Conservation (phyloP, 2,113 vertebrate species). For the Capricornis sumatraensis region DNA sequence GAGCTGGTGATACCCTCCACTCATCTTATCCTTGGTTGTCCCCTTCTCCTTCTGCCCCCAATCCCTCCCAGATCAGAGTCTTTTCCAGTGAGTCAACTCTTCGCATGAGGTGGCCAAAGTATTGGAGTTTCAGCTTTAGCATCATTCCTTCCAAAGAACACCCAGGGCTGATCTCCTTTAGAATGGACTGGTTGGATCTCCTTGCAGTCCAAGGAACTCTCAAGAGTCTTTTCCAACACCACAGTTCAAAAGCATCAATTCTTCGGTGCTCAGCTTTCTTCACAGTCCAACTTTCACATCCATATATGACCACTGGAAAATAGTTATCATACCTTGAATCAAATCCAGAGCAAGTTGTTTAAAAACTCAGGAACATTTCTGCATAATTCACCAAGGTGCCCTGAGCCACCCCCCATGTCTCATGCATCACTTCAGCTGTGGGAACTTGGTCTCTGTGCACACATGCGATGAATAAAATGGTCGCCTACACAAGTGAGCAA, state of each 20-base stretch:
- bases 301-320: too few relatives aligned
- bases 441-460: background rate
- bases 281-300: background rate
- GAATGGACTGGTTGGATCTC: background rate
- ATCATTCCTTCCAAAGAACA: background rate
- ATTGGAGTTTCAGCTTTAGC: background rate
- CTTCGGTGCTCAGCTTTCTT: background rate
- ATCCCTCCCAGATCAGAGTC: background rate
- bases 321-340: background rate
- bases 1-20: background rate
- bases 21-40: background rate
- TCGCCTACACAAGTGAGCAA: background rate
- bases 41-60: background rate
- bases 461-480: background rate
- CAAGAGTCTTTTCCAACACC: background rate
- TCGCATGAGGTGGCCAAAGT: background rate
- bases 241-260: background rate
- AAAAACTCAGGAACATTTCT: background rate
- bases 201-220: background rate
- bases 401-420: rapidly evolving
- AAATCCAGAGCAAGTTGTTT: background rate
- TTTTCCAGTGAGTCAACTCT: background rate
- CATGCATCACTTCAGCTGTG: rapidly evolving
- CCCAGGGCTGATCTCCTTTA: background rate
- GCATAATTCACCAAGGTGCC: rapidly evolving